These are phyloP conservation scores for Copidosoma aretas DNA, from an alignment of 2,888 invertebrate species.

Conservation along the genomic window DNA sequence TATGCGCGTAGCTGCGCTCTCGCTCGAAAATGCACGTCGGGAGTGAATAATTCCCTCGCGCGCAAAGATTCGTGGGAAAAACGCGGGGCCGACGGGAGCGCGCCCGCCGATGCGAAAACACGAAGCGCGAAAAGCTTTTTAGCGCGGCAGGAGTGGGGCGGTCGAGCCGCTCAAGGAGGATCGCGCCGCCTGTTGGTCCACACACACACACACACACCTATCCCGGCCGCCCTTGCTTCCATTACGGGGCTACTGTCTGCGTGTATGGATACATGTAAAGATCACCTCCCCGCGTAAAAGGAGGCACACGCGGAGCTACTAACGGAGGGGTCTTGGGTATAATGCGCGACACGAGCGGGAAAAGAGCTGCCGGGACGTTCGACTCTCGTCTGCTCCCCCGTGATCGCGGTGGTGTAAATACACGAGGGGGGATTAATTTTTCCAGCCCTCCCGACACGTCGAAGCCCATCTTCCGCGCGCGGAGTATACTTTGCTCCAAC, in stretches of 20 bases:
- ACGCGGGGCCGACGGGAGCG: neutral
- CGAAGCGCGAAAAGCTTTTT: slow-evolving; percentile 42
- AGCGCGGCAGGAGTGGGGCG: slow-evolving; percentile 14
- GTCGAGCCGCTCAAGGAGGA: slow-evolving; percentile 51
- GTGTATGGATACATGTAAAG: too few species aligned
- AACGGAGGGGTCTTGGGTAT: too few species aligned
- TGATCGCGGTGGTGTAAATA: slow-evolving; percentile 21
- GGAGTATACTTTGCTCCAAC: neutral
- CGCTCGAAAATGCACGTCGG: slow-evolving; percentile 33
- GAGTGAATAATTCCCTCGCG: slow-evolving; percentile 31
- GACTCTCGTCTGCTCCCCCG: neutral
- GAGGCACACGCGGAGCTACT: too few species aligned
- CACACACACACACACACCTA: too few species aligned
- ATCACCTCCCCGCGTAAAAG: too few species aligned
- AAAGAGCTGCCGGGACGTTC: neutral
- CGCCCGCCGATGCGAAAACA: slow-evolving; percentile 23
- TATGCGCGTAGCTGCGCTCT: too few species aligned
- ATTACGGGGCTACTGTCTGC: too few species aligned
- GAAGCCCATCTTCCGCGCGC: slow-evolving; percentile 8
- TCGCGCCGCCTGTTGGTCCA: slow-evolving; percentile 46
- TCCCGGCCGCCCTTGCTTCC: neutral
- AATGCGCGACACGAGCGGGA: neutral
- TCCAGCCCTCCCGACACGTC: neutral
- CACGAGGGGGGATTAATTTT: slow-evolving; percentile 35
- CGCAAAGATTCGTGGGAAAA: slow-evolving; percentile 37